These are phyloP conservation scores for Nibea coibor DNA, from an alignment of 2,113 vertebrate species.

Conservation along the genomic window DNA sequence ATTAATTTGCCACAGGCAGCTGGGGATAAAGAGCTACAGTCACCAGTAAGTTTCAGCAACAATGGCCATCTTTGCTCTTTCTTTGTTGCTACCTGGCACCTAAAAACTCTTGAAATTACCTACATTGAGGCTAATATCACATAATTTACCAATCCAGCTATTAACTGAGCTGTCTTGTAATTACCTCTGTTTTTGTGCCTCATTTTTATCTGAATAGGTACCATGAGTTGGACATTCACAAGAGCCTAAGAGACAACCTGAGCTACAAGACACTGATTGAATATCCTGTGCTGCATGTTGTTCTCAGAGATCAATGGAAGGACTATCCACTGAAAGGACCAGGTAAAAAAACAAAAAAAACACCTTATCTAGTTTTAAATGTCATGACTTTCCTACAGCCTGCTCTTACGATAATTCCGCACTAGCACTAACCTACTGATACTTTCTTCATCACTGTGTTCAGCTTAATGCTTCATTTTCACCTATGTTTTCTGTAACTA, in stretches of 20 bases:
- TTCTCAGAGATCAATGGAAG: constrained; percentile 83
- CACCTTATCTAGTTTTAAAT: not conserved
- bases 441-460: not conserved
- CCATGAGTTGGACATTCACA: constrained; percentile 87
- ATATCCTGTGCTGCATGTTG: constrained; percentile 90
- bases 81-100: not conserved
- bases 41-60: constrained; percentile 13
- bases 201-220: constrained; percentile 84
- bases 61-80: not conserved
- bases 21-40: constrained; percentile 22
- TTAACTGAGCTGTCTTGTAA: not conserved
- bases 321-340: constrained; percentile 84
- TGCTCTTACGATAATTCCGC: not conserved
- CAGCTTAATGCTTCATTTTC: not conserved
- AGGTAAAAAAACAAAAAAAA: constrained; percentile 77
- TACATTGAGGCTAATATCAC: not conserved
- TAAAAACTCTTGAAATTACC: not conserved
- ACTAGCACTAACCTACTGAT: not conserved
- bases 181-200: constrained; percentile 22
- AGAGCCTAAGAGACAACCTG: constrained; percentile 90
- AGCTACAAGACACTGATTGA: constrained; percentile 92
- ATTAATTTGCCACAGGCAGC: constrained; percentile 10
- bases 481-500: constrained; percentile 10
- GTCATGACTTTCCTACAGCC: not conserved
- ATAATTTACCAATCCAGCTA: not conserved